Evolutionary conservation across 2,797 vertebrate genomes (phyloP), one percentile per base, ranked within the genome.

Genomic region (Chrysocyon brachyurus): DNA sequence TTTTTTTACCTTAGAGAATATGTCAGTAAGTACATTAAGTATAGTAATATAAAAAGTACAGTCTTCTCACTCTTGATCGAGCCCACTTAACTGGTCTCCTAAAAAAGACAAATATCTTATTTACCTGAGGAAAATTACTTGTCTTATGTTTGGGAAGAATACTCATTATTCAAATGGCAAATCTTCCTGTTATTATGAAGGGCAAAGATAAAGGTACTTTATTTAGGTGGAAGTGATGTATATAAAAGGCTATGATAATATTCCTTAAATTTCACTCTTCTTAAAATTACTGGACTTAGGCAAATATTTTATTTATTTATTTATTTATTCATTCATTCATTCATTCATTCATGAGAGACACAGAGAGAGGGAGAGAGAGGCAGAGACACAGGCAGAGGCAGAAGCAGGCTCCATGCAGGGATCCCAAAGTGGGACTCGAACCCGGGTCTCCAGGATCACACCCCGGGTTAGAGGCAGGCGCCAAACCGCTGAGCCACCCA

Each of bases 71-170:
- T 96, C 52, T 92, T 96, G 57, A 91, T 78, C 72, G 81, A 97
- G 59, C 21, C 21, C 79, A 11, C 95, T 98, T 98, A 98, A 98
- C 98, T 98, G 95, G 82, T 83, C 95, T 59, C 26, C 72, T 97
- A 96, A 95, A 96, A 97, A 91, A 94, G 82, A 96, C 83, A 98
- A 95, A 98, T 98, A 95, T 75, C 31, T 93, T 97, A 88, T 98
- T 98, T 98, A 57, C 90, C 78, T 92, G 61, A 59, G 70, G 52
- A 90, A 72, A 97, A 95, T 94, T 85, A 97, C 89, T 82, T 96
- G 70, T 95, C 70, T 97, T 95, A 28, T 72, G 31, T 98, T 98
- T 97, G n/a, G 64, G 98, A 96, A 98, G 97, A 98, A 97, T 96
- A 75, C 56, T 78, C 24, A 93, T 96, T 64, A 82, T 61, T 97